Evolutionary conservation across 1,140 invertebrate genomes (phyloP), one percentile per base, ranked within the genome.

Genomic region (Bombus superbus): DNA sequence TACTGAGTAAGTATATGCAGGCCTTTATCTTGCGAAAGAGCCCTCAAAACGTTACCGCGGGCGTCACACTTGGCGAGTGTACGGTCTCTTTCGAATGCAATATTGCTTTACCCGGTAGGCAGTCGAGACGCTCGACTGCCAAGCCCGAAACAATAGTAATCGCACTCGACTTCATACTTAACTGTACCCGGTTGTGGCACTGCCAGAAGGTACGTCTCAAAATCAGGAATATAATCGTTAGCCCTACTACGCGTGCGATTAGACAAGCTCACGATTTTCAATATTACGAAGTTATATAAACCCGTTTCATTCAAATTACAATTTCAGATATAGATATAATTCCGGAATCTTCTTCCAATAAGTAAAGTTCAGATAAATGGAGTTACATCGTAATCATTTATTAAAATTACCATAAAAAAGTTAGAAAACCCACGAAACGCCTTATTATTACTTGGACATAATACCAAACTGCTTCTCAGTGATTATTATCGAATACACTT

Each of bases 1-100:
- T 93, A 90, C 89, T 84, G 66, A 82, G 87, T 94, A 95, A 94
- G 93, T 93, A 92, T 92, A 94, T 94, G 92, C 92, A 91, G 90
- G 90, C 89, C 90, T 94, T 93, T 92, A 91, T 92, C 92, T 91
- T 83, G 72, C 85, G 86, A 75, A 90, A 94, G 93, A 80, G 89
- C 91, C 87, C 92, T 94, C 86, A 84, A 80, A 93, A 92, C 88
- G 86, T 94, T 90, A 93, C 94, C 94, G 93, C 92, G 91, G 94
- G 94, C 93, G 89, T 92, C 79, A 88, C 87, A 88, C 91, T 91
- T 88, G 88, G 90, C 91, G 86, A 92, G 86, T 73, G 88, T 87
- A 85, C 84, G 87, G 90, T 92, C 90, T 92, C 88, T 92, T 92
- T 92, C 92, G 85, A 92, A 92, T 92, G 88, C 89, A 91, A 91